phyloP scores from a whole-genome alignment of 2,113 vertebrate species.

The Pedionomus torquatus region DNA sequence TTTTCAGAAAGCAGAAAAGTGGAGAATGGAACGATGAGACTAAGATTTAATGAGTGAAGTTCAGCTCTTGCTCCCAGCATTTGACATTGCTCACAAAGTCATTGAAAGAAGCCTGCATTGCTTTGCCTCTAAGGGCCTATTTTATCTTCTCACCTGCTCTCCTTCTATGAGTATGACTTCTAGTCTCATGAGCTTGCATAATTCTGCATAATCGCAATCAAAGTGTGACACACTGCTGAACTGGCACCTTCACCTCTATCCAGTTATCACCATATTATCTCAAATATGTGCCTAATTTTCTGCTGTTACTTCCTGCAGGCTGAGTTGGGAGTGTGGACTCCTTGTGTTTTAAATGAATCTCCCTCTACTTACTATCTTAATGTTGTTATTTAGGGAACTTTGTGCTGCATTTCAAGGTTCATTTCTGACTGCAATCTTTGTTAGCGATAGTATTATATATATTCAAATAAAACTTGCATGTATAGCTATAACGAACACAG shows the following conservation, averaged over 20 bases:
- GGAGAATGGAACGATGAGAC: background rate
- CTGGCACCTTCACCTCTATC: background rate
- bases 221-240: background rate
- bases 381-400: background rate
- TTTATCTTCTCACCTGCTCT: constrained; percentile 35
- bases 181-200: background rate
- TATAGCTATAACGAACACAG: background rate
- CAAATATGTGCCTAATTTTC: background rate
- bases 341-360: background rate
- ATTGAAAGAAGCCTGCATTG: background rate
- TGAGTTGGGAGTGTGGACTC: background rate
- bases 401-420: background rate
- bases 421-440: background rate
- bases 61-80: background rate
- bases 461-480: constrained; percentile 5
- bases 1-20: background rate
- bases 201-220: background rate
- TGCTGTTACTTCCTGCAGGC: constrained; percentile 3
- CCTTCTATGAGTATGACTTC: background rate
- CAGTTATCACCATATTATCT: background rate
- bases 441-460: background rate
- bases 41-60: fast-evolving
- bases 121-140: constrained; percentile 39
- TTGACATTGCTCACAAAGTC: background rate
- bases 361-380: background rate